Evolutionary conservation across 2,888 invertebrate species (phyloP), one percentile per base, ranked within the genome.

Genomic region (Helobdella robusta): DNA sequence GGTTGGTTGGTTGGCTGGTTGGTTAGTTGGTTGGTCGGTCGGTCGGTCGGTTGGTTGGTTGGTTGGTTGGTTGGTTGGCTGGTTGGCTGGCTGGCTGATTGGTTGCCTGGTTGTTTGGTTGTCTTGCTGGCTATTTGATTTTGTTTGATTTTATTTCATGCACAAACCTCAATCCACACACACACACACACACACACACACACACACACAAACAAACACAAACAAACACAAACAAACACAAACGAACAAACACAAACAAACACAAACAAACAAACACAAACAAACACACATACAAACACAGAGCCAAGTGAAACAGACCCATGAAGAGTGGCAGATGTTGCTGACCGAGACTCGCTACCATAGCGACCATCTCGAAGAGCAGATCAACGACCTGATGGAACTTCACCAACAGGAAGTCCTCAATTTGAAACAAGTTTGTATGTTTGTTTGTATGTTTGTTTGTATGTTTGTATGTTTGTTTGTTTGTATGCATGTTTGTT

Each of bases 381-480:
- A 94, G 83, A 88, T 97, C 75, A 97, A 97, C 81, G 97, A 97
- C 83, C 85, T 95, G 80, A 93, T 93, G 34, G 97, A 97, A 82
- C 83, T 97, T 68, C 94, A 97, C 82, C 95, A 97, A 81, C 90
- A 91, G 75, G 90, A 94, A 84, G 91, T 94, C 74, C 90, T 91
- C 81, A 94, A 94, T 81, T 83, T 95, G 72, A 92, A 92, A 71
- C 78, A 76, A 75, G 76, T 75, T 58, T 23, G 23, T 28, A n/a
- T 18, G 23, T 18, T 52, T 23, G 15, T 23, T 30, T 52, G 4
- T 4, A 52, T 52, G 52, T 23, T 58, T 34, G 34, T n/a, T 32
- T 4, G 34, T n/a, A n/a, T n/a, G n/a, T n/a, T n/a, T n/a, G n/a
- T n/a, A n/a, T n/a, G n/a, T n/a, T n/a, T n/a, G n/a, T n/a, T n/a